Evolutionary conservation across 2,113 vertebrate species (phyloP), one percentile per base, ranked within the genome.

Genomic region (Eupsittula cactorum): DNA sequence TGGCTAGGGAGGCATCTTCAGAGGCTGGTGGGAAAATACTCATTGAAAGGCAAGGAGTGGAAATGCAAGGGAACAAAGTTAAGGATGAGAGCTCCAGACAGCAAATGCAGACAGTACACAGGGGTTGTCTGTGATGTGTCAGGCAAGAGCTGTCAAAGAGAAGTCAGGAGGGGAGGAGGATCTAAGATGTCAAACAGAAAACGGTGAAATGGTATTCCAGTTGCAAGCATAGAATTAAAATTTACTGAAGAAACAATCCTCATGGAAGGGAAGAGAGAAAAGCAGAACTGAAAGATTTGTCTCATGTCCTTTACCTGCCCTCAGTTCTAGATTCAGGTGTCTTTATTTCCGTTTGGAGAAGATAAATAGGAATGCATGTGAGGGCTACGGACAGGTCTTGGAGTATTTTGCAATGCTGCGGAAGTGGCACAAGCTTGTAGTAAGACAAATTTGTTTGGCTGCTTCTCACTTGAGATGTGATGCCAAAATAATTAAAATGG

Each of bases 401-500:
- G 78, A 60, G 57, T 87, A 52, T 12, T 12, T 88, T 87, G 57
- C 52, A 78, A 6, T 5, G 3, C 65, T 82, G 65, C 62, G 89
- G 42, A 92, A 91, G 67, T 50, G 29, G 42, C 52, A 90, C 16
- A 78, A 82, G 49, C 60, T 75, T 81, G 28, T 29, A 90, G 64
- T 28, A 59, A 77, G 65, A 68, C n/a, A 64, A 10, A 91, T 86
- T 77, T 83, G 63, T 84, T 94, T 93, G 89, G 64, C 86, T 73
- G 78, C 65, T 92, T 93, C 62, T 92, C 62, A 78, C 73, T 93
- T 92, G 83, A 92, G 77, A 78, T 84, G 44, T 77, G 41, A 28
- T 84, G 81, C 92, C 89, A 96, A 75, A 92, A 95, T 84, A 91
- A 92, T 95, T 91, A 64, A 95, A 92, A 84, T 89, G 81, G 81